Conservation (phyloP, 2,888 invertebrate genomes). For the Noctua fimbriata region DNA sequence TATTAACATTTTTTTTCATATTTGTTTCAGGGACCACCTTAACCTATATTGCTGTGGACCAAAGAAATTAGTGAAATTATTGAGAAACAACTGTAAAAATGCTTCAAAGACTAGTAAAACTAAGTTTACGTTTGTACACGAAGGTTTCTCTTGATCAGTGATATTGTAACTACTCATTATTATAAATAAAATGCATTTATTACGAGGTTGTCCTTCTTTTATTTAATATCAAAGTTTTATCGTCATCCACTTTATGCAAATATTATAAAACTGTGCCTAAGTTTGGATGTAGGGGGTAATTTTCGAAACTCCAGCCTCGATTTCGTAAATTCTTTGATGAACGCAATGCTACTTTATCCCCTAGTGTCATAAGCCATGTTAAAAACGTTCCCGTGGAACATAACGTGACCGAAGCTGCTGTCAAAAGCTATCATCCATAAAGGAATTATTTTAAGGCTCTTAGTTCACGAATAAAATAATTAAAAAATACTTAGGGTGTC, state of each 20-base stretch:
- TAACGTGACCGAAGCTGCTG: background rate
- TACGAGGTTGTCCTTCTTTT: slow-evolving; percentile 29
- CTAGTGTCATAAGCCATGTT: too few relatives aligned
- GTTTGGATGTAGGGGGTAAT: background rate
- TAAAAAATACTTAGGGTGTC: background rate
- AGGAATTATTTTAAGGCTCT: too few relatives aligned
- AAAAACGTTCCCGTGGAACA: background rate
- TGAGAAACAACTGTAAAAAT: slow-evolving; percentile 81
- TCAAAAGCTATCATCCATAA: background rate
- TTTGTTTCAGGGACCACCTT: slow-evolving; percentile 81
- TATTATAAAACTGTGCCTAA: background rate
- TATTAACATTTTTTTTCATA: slow-evolving; percentile 15
- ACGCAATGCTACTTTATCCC: background rate
- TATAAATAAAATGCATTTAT: slow-evolving; percentile 63
- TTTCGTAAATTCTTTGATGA: background rate
- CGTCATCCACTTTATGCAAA: background rate
- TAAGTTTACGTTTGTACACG: slow-evolving; percentile 85
- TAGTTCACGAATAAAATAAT: too few relatives aligned
- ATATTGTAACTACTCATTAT: slow-evolving; percentile 54
- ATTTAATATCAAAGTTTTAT: background rate
- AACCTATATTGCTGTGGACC: slow-evolving; percentile 88
- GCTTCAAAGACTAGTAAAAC: slow-evolving; percentile 80
- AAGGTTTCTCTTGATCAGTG: slow-evolving; percentile 82
- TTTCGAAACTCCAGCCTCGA: background rate
- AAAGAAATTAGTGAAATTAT: slow-evolving; percentile 86